These are phyloP conservation scores for Urechis unicinctus DNA, from an alignment of 2,888 invertebrate species.

Conservation along the genomic window DNA sequence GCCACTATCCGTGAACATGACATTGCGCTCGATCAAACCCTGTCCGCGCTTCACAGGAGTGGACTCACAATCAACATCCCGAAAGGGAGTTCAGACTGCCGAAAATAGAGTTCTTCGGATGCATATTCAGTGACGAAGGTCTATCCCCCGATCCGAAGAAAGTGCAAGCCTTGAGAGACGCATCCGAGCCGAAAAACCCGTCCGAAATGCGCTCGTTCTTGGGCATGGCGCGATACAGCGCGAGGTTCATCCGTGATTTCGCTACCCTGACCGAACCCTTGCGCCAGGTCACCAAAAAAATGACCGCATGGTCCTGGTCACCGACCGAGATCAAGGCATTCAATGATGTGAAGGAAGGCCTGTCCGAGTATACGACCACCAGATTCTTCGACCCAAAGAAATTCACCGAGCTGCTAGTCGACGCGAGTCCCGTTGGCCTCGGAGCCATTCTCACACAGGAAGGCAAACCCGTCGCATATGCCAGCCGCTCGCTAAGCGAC, in stretches of 20 bases:
- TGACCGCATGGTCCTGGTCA: too few relatives aligned
- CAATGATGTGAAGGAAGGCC: slow-evolving; percentile 7
- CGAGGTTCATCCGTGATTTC: slow-evolving; percentile 7
- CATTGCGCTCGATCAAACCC: not conserved
- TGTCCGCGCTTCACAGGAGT: not conserved
- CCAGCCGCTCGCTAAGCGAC: slow-evolving; percentile 22
- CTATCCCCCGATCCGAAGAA: slow-evolving; percentile 11
- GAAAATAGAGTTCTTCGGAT: slow-evolving; percentile 4
- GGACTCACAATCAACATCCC: not conserved
- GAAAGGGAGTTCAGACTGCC: not conserved
- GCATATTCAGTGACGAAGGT: slow-evolving; percentile 8
- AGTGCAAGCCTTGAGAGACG: not conserved
- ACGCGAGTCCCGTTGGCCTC: slow-evolving; percentile 19
- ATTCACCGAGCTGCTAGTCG: slow-evolving; percentile 14
- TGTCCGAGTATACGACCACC: not conserved
- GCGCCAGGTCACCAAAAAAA: too few relatives aligned
- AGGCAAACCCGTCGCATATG: slow-evolving; percentile 10
- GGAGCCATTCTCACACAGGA: slow-evolving; percentile 1
- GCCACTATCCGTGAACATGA: too few relatives aligned
- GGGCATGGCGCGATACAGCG: slow-evolving; percentile 7
- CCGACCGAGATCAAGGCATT: slow-evolving; percentile 20
- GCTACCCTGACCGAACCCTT: slow-evolving; percentile 20
- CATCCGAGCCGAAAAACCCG: not conserved
- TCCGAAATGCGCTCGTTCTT: slow-evolving; percentile 7
- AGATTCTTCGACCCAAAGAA: slow-evolving; percentile 14